phyloP scores from a whole-genome alignment of 1,140 invertebrate species.

The Brachionus angularis region DNA sequence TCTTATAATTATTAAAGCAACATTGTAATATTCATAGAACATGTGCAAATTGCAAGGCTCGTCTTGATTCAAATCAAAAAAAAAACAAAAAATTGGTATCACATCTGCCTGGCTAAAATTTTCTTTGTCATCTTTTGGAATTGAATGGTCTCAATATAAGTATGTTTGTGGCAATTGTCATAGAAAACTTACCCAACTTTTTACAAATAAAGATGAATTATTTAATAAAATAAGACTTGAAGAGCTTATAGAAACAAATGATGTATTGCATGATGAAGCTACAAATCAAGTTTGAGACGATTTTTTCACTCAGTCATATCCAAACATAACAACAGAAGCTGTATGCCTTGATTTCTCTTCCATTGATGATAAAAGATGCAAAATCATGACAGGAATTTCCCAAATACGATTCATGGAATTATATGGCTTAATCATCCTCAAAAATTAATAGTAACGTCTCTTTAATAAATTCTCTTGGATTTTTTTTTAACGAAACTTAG shows the following conservation, averaged over 20 bases:
- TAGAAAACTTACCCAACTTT: neutral
- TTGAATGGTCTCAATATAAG: neutral
- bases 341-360: neutral
- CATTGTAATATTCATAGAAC: neutral
- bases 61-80: slow-evolving; percentile 4
- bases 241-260: neutral
- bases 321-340: neutral
- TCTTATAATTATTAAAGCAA: neutral
- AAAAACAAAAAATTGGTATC: slow-evolving; percentile 6
- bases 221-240: slow-evolving; percentile 5
- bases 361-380: neutral
- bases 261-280: neutral
- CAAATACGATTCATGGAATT: too few species aligned
- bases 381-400: slow-evolving; percentile 9
- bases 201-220: slow-evolving; percentile 1
- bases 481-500: too few species aligned
- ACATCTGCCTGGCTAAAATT: neutral
- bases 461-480: too few species aligned
- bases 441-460: too few species aligned
- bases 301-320: neutral
- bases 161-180: slow-evolving; percentile 1
- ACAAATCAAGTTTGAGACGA: neutral
- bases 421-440: too few species aligned
- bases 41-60: neutral
- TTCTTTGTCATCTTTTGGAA: neutral